phyloP scores from a whole-genome alignment of 2,888 invertebrate genomes.

The Drosophila atroscutellata region DNA sequence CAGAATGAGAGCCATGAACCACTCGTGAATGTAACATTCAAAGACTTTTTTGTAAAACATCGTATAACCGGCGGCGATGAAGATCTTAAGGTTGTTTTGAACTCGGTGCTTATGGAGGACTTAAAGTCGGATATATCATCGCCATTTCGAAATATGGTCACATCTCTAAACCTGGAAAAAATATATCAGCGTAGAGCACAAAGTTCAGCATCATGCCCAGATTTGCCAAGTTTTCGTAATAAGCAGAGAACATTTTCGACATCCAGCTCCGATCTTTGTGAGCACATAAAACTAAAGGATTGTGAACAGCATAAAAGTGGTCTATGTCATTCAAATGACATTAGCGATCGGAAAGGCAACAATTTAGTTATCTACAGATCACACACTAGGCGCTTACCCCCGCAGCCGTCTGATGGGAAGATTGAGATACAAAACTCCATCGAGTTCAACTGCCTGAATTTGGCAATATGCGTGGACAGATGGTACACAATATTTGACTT shows the following conservation, averaged over 20 bases:
- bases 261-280: slow-evolving; percentile 87
- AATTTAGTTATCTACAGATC: slow-evolving; percentile 91
- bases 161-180: slow-evolving; percentile 82
- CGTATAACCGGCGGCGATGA: slow-evolving; percentile 90
- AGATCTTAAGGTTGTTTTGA: slow-evolving; percentile 91
- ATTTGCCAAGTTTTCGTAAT: slow-evolving; percentile 67
- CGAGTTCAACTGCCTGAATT: slow-evolving; percentile 96
- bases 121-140: slow-evolving; percentile 91
- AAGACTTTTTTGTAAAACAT: slow-evolving; percentile 92
- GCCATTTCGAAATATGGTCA: slow-evolving; percentile 93
- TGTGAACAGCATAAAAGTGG: slow-evolving; percentile 34
- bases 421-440: slow-evolving; percentile 86
- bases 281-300: slow-evolving; percentile 85
- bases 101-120: slow-evolving; percentile 96
- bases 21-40: slow-evolving; percentile 93
- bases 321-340: slow-evolving; percentile 33
- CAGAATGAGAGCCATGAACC: slow-evolving; percentile 91
- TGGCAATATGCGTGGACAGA: slow-evolving; percentile 95
- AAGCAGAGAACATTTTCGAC: slow-evolving; percentile 74
- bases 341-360: slow-evolving; percentile 85
- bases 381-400: slow-evolving; percentile 87
- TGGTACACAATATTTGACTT: slow-evolving; percentile 98
- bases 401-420: slow-evolving; percentile 20
- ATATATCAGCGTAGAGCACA: slow-evolving; percentile 54
- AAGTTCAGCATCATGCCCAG: slow-evolving; percentile 76